Evolutionary conservation across 2,888 invertebrate genomes (phyloP).

Genomic region (Aspidapion aeneum): DNA sequence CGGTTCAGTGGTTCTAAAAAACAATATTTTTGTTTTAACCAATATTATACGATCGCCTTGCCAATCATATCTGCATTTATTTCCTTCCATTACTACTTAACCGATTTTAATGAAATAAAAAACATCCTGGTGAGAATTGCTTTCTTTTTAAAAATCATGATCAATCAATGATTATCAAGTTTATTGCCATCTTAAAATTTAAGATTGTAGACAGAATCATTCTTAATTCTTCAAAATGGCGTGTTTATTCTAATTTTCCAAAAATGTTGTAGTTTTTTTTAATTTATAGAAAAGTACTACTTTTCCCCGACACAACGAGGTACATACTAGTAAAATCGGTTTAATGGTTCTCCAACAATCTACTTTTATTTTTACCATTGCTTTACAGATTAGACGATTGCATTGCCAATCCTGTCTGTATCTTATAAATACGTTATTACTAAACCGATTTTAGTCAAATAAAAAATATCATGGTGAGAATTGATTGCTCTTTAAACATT

Average conservation of each 20-base stretch:
- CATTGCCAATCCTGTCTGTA: no score
- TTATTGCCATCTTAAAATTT: background rate
- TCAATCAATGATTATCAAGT: no score
- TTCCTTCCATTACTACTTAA: background rate
- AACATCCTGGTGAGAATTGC: no score
- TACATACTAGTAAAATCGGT: background rate
- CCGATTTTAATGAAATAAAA: background rate
- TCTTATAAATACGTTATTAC: no score
- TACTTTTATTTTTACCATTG: no score
- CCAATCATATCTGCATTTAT: no score
- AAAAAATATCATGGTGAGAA: no score
- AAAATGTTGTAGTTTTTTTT: background rate
- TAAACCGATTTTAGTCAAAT: no score
- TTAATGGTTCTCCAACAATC: background rate
- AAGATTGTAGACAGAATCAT: background rate
- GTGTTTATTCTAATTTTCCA: background rate
- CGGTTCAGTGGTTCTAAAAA: background rate
- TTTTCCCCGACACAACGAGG: background rate
- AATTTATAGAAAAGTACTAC: background rate
- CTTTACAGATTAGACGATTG: no score
- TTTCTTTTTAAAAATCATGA: no score
- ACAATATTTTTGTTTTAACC: no score
- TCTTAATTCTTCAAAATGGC: background rate
- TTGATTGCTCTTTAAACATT: no score
- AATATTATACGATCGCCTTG: background rate